Base-by-base conservation (phyloP, 1,140 invertebrate genomes). In the Dendroctonus ponderosae region DNA sequence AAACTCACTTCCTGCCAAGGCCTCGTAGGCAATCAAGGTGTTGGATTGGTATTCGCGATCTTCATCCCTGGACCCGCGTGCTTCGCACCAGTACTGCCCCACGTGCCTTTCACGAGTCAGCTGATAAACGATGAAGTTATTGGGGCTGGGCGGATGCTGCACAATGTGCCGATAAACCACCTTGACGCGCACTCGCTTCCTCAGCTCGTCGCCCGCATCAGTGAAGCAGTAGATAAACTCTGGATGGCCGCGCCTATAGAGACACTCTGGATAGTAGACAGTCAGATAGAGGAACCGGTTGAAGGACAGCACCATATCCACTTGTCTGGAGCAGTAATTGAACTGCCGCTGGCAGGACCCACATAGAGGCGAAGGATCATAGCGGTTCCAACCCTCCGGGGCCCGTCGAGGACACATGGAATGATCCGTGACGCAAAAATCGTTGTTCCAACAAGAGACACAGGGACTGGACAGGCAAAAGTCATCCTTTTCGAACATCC, bases 11-110 rank as follows among this genome's bases (percentile, higher is more conserved):
- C 78, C 76, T 7, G 65, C 58, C 14, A 43, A 64, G 26, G 74
- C 70, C 60, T 75, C 77, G 9, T 63, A 70, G 6, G 76, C 69
- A 7, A 77, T 72, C 48, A 79, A 63, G 40, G 44, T 71, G 50
- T 75, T 71, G 0, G 53, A 80, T 12, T 48, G 69, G 70, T 62
- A 50, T 26, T 4, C 70, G 65, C 41, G 48, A 9, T 8, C 71
- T 14, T 54, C 73, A 39, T 58, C 73, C 53, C 67, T 76, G 60
- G 78, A 74, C 12, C 70, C 75, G 59, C 78, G 76, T 14, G 72
- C 78, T 71, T 80, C 75, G 66, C 82, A 82, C 79, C 80, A 81
- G 69, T 82, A 83, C 57, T 78, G 73, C 9, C 79, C 79, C 4
- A 79, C 72, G 9, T 73, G 74, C 8, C 79, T 76, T 38, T 72